phyloP scores from a whole-genome alignment of 2,797 vertebrate species.

The Chelon auratus region DNA sequence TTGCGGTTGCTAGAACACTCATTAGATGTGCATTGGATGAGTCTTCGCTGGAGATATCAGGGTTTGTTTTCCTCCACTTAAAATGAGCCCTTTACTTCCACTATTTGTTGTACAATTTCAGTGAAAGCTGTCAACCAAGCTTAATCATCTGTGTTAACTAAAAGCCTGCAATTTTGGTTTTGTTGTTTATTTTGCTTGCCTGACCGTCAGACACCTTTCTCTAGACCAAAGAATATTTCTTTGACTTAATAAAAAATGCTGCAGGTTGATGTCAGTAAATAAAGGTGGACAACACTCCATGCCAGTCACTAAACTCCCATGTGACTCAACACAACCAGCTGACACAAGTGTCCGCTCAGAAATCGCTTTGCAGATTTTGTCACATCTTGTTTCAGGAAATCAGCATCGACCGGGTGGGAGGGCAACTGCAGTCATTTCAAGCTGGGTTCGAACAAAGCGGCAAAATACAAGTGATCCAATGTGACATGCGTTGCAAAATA shows the following conservation, averaged over 20 bases:
- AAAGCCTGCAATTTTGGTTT: conserved; percentile 17
- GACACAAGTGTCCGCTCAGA: conserved; percentile 23
- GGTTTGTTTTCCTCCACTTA: conserved; percentile 36
- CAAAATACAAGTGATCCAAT: conserved; percentile 46
- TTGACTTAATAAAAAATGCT: conserved; percentile 28
- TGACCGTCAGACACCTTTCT: conserved; percentile 6
- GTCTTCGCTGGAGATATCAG: conserved; percentile 15
- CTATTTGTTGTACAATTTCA: conserved; percentile 15
- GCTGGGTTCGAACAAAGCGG: conserved; percentile 42
- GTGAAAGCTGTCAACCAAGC: conserved; percentile 3
- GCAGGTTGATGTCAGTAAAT: conserved; percentile 30
- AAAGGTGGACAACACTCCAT: conserved; percentile 22
- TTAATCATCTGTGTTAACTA: conserved; percentile 4
- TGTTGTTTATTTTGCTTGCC: background rate
- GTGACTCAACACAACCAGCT: conserved; percentile 25
- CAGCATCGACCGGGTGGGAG: conserved; percentile 10
- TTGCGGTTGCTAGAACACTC: conserved; percentile 31
- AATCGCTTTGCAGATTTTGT: conserved; percentile 42
- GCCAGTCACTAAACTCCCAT: conserved; percentile 18
- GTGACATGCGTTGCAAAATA: conserved; percentile 51
- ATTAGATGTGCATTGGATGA: conserved; percentile 15
- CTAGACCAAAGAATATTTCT: conserved; percentile 14
- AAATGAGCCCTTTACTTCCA: conserved; percentile 7
- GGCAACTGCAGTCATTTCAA: conserved; percentile 21
- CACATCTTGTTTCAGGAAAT: conserved; percentile 37